Conservation (phyloP, 2,797 vertebrate genomes). For the Pseudotriccus pelzelni region DNA sequence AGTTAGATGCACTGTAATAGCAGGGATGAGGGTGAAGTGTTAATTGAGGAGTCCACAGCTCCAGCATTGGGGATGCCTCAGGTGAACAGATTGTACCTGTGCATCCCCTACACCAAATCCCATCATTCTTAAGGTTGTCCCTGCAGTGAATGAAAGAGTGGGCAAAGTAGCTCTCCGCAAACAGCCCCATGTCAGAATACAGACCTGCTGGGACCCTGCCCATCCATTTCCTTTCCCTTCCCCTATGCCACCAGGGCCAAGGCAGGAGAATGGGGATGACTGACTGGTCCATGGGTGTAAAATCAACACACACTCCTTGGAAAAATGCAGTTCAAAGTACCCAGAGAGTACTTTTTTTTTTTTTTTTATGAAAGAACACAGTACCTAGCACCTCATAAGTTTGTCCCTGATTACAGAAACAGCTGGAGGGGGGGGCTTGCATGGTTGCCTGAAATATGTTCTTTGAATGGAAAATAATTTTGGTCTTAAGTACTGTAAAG, state of each 20-base stretch:
- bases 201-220: not conserved
- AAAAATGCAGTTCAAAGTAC: not conserved
- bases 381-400: not conserved
- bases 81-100: not conserved
- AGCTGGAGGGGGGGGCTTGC: not conserved
- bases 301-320: not conserved
- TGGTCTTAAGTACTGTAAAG: not conserved
- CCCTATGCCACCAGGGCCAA: not conserved
- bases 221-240: not conserved
- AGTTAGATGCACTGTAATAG: not conserved
- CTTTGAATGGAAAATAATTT: not conserved
- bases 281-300: not conserved
- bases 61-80: rapidly evolving
- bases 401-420: not conserved
- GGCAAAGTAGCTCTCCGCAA: not conserved
- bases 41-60: not conserved
- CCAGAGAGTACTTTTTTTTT: not conserved
- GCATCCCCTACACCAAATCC: not conserved
- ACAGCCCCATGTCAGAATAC: not conserved
- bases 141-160: not conserved
- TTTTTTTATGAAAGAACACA: not conserved
- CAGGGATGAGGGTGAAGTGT: not conserved
- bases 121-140: not conserved
- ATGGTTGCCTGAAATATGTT: rapidly evolving
- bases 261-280: not conserved